Percentiles rank a stretch among this genome's conserved stretches.
Evolutionary conservation across 2,113 vertebrate species (phyloP).

Genomic region (Hoplias malabaricus): DNA sequence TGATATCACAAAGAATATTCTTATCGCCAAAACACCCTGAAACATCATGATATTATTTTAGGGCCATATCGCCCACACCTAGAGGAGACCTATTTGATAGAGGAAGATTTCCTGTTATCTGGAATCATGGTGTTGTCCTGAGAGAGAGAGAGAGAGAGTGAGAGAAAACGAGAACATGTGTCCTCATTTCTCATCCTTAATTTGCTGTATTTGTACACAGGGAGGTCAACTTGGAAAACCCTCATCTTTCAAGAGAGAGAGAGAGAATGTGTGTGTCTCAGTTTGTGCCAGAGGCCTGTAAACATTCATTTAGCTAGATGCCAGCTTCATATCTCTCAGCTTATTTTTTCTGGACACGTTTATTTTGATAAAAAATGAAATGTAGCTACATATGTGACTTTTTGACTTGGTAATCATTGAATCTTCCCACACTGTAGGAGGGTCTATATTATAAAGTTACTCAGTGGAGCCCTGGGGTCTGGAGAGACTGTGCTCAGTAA

Average conservation of each 20-base stretch:
- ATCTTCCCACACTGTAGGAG: constrained; percentile 3
- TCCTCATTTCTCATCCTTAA: constrained; percentile 21
- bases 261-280: constrained; percentile 19
- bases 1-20: too few relatives aligned
- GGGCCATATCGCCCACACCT: too few relatives aligned
- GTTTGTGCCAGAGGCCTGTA: constrained; percentile 36
- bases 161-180: neutral
- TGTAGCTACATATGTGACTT: constrained; percentile 60
- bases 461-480: constrained; percentile 65
- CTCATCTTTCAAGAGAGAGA: neutral
- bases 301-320: constrained; percentile 69
- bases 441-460: constrained; percentile 57
- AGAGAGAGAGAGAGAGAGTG: neutral
- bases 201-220: constrained; percentile 15
- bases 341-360: constrained; percentile 64
- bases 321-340: constrained; percentile 67
- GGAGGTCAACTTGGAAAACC: neutral
- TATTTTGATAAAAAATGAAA: constrained; percentile 61
- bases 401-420: constrained; percentile 50
- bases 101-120: neutral
- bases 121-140: neutral
- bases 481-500: constrained; percentile 64
- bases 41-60: too few relatives aligned
- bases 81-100: neutral
- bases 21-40: too few relatives aligned